Evolutionary conservation across 1,140 invertebrate genomes (phyloP).

Genomic region (Magallana angulata): DNA sequence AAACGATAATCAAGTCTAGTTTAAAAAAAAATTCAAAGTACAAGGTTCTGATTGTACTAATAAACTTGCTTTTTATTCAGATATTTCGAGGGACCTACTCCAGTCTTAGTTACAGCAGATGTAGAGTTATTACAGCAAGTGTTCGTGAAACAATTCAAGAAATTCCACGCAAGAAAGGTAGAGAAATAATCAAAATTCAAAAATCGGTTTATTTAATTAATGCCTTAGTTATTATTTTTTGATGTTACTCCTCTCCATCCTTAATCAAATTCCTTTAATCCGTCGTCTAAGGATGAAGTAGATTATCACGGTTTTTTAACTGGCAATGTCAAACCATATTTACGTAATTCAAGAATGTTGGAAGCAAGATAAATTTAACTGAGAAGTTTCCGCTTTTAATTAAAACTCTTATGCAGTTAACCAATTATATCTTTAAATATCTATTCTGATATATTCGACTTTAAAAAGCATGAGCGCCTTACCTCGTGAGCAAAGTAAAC

Average conservation of each 20-base stretch:
- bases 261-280: neutral
- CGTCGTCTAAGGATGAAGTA: neutral
- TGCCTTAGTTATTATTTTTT: neutral
- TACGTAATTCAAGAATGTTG: conserved; percentile 27
- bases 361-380: conserved; percentile 14
- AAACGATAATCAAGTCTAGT: too few relatives aligned
- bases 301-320: neutral
- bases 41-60: neutral
- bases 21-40: too few relatives aligned
- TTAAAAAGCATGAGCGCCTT: neutral
- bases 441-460: conserved; percentile 16
- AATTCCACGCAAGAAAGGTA: conserved; percentile 79
- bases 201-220: neutral
- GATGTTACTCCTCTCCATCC: neutral
- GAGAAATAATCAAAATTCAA: too few relatives aligned
- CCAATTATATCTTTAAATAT: neutral
- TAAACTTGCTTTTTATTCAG: conserved; percentile 53
- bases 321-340: neutral
- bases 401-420: neutral
- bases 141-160: conserved; percentile 80
- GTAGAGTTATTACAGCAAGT: conserved; percentile 78
- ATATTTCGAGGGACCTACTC: conserved; percentile 77
- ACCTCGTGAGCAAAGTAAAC: conserved; percentile 9
- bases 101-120: conserved; percentile 79
- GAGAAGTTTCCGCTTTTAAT: conserved; percentile 6